A percentile compares a stretch with the other conserved stretches of the same genome.
Conservation (phyloP, 2,797 vertebrate genomes). For the Dicrostonyx torquatus region DNA sequence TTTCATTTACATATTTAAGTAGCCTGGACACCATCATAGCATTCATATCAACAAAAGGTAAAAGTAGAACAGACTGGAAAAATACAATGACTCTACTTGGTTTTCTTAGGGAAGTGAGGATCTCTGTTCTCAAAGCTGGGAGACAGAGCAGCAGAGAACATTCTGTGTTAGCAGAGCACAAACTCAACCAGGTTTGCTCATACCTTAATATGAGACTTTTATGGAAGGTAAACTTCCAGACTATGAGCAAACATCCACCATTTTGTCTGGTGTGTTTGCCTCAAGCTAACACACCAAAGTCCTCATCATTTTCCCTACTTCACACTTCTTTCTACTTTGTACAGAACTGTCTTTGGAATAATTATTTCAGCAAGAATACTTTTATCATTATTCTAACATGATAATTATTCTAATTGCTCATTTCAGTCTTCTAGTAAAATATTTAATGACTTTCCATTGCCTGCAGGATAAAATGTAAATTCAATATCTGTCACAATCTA, state of each 20-base stretch:
- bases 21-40: not conserved
- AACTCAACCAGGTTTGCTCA: not conserved
- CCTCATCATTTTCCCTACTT: not conserved
- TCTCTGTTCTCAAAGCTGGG: no score
- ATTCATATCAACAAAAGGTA: not conserved
- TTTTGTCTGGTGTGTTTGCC: not conserved
- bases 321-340: not conserved
- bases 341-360: not conserved
- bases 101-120: not conserved
- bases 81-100: not conserved
- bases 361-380: constrained; percentile 59
- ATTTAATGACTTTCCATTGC: constrained; percentile 62
- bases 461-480: constrained; percentile 66
- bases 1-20: not conserved
- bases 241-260: not conserved
- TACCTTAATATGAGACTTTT: not conserved
- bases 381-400: constrained; percentile 56
- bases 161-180: not conserved
- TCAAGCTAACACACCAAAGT: not conserved
- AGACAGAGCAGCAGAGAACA: not conserved
- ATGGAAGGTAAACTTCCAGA: not conserved
- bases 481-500: constrained; percentile 39
- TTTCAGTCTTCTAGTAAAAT: constrained; percentile 51
- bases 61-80: not conserved
- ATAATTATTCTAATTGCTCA: constrained; percentile 62